Evolutionary conservation across 2,113 vertebrate genomes (phyloP).

Genomic region (Harpagus bidentatus): DNA sequence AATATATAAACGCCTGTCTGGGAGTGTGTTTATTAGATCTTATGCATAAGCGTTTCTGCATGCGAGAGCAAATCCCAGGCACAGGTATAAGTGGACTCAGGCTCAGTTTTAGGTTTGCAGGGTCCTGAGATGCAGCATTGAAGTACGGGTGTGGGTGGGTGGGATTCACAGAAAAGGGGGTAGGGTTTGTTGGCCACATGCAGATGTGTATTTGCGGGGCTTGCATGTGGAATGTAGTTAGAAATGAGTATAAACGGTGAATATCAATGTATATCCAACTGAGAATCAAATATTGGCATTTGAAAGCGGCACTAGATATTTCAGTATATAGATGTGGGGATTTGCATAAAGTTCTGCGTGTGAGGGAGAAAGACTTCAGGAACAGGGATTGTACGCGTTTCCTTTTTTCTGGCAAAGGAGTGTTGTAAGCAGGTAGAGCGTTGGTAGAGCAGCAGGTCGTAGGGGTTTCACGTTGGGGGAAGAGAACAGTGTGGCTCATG

Average conservation of each 20-base stretch:
- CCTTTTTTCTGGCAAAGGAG: not conserved
- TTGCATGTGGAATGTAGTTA: not conserved
- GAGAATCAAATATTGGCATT: not conserved
- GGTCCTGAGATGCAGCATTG: not conserved
- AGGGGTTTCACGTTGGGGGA: not conserved
- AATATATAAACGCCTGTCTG: not conserved
- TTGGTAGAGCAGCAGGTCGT: rapidly evolving
- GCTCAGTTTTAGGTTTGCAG: not conserved
- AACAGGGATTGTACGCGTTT: not conserved
- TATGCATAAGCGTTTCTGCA: not conserved
- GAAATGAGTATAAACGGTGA: not conserved
- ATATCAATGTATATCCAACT: not conserved
- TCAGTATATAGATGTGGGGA: not conserved
- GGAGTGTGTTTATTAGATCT: not conserved
- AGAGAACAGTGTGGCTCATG: not conserved
- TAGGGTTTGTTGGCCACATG: not conserved
- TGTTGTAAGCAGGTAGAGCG: not conserved
- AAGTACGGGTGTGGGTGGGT: not conserved
- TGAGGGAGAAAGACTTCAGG: not conserved
- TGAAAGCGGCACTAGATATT: not conserved
- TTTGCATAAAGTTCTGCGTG: not conserved
- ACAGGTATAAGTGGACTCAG: not conserved
- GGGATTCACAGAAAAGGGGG: not conserved
- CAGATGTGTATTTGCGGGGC: not conserved
- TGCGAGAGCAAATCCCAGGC: not conserved